These are phyloP conservation scores for Podilymbus podiceps DNA, from an alignment of 2,113 vertebrate species.

Conservation along the genomic window DNA sequence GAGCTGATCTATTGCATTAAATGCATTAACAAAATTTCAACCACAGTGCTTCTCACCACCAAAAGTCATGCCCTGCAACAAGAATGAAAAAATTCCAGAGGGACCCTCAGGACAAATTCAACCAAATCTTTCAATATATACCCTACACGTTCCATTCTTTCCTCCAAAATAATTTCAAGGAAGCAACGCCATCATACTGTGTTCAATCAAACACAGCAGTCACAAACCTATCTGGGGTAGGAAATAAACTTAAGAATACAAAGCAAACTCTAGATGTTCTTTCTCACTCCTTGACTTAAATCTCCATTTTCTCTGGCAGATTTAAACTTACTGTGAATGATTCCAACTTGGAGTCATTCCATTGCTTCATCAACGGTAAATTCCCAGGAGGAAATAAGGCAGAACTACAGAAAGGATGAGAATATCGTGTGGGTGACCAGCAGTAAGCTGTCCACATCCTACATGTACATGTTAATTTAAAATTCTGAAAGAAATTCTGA, in stretches of 20 bases:
- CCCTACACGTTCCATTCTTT: background rate
- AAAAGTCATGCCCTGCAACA: background rate
- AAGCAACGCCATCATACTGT: background rate
- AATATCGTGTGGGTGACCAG: background rate
- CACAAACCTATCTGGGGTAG: background rate
- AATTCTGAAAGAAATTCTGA: conserved; percentile 4
- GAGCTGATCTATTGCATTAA: background rate
- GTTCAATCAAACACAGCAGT: background rate
- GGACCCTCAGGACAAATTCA: background rate
- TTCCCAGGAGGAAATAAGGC: background rate
- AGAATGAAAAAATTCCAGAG: background rate
- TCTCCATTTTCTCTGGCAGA: background rate
- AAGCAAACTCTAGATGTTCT: background rate
- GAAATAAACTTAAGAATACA: background rate
- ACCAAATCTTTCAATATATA: background rate
- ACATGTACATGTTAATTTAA: background rate
- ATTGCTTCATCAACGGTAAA: background rate
- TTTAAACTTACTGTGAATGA: background rate
- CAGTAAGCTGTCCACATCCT: background rate
- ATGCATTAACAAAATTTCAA: background rate
- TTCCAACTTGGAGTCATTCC: background rate
- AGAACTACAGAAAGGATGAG: background rate
- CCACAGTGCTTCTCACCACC: background rate
- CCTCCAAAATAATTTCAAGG: background rate
- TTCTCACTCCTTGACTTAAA: background rate